Evolutionary conservation across 2,888 invertebrate species (phyloP), one percentile per base, ranked within the genome.

Genomic region (Timandra comae): DNA sequence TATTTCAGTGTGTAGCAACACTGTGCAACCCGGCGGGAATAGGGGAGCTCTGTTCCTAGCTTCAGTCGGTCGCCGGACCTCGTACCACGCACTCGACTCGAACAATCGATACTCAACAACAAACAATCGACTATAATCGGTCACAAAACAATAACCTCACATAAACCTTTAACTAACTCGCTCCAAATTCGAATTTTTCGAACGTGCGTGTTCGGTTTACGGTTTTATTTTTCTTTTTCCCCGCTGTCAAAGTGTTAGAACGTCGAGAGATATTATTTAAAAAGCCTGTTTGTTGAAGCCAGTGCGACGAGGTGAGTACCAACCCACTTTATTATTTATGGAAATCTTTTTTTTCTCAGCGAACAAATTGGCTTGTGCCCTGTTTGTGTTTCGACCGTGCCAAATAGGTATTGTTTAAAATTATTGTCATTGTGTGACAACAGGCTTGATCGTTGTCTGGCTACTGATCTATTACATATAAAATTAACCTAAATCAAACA

Each of bases 11-110:
- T 41, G 24, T 63, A 48, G 78, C 72, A 77, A 76, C 74, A 66
- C 57, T 43, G 45, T 35, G 52, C 51, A 61, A 58, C 64, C 48
- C 56, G 56, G 71, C 71, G 72, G 72, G 72, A 68, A 61, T 50
- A 41, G 46, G 46, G n/a, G 55, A 56, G 57, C 55, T 55, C 52
- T 50, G 42, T 48, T 46, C 42, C 37, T 41, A 35, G 33, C 38
- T 63, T 74, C 75, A 81, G 81, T 81, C 65, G 64, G 60, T 67
- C 76, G 76, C 70, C 64, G 58, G 58, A 61, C 54, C 69, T 63
- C 65, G 57, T 40, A 51, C 54, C 38, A 46, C 38, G 37, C 26
- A 51, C 45, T 38, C 53, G 24, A 52, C 41, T 27, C 36, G 44
- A 45, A 51, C 31, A 8, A 27, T 38, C 42, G 43, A 38, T 35